A percentile compares a stretch with the other conserved stretches of the same genome.
Evolutionary conservation across 1,140 invertebrate species (phyloP).

Genomic region (Bombus impatiens): DNA sequence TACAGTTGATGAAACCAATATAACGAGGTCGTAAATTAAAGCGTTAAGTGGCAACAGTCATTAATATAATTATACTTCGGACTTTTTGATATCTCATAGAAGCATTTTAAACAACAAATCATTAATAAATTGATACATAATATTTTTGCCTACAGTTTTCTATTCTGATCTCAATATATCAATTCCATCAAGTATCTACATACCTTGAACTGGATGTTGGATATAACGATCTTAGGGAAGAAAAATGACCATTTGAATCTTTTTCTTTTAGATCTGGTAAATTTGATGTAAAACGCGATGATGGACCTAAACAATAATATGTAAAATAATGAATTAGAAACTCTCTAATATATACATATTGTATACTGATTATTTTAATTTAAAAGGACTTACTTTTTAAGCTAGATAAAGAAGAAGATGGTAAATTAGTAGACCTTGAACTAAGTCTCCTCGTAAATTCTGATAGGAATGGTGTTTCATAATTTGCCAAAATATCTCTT

Average conservation of each 20-base stretch:
- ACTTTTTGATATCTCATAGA: not conserved
- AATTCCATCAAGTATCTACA: not conserved
- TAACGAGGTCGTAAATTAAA: not conserved
- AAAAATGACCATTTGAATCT: slow-evolving; percentile 80
- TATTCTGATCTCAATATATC: not conserved
- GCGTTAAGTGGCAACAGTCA: not conserved
- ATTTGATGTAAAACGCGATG: slow-evolving; percentile 68
- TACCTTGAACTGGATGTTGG: slow-evolving; percentile 73
- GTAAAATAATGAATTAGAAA: slow-evolving; percentile 4
- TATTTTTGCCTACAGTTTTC: not conserved
- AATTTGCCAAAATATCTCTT: slow-evolving; percentile 75
- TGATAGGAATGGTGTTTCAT: slow-evolving; percentile 86
- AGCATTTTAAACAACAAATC: not conserved
- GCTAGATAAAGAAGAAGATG: slow-evolving; percentile 62
- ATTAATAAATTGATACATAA: not conserved
- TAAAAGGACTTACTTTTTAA: slow-evolving; percentile 70
- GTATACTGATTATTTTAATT: not conserved
- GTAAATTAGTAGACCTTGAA: slow-evolving; percentile 81
- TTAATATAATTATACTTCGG: not conserved
- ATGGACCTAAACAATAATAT: slow-evolving; percentile 60
- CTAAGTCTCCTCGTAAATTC: slow-evolving; percentile 86
- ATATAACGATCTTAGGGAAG: slow-evolving; percentile 73
- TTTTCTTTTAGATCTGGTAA: slow-evolving; percentile 76
- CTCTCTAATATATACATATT: not conserved
- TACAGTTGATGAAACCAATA: not conserved